Base-by-base conservation (phyloP, 2,888 invertebrate genomes). In the Thyatira batis region DNA sequence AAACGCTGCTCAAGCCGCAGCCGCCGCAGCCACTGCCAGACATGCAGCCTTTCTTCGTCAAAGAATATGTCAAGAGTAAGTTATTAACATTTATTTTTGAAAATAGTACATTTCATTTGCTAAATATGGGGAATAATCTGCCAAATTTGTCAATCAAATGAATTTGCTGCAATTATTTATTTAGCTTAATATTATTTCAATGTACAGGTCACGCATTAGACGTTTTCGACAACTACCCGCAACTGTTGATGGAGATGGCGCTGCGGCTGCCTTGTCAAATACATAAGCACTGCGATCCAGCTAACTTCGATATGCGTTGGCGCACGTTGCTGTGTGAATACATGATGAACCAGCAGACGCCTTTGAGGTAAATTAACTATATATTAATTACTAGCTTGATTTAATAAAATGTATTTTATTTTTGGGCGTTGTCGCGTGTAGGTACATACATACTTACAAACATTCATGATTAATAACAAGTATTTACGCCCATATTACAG, bases 271-370 rank as follows among this genome's bases (percentile, higher is more conserved):
- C 99, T 0, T 98, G 98, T 80, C 98, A 98, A 92, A 97, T 98
- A 23, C 95, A 96, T 78, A 96, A 96, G 73, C 95, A 96, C 76
- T 95, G 95, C 60, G 95, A 94, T 64, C 92, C 93, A 0, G 85
- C 93, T 44, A 82, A 91, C 67, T 94, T 94, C 63, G 93, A 94
- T 67, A 87, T 93, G 60, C 93, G 94, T 9, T 97, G 97, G 97
- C 95, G 95, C 66, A 95, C 95, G 43, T 94, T 96, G 52, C 93
- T 98, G 3, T 98, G 98, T 86, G 98, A 98, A 78, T 98, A 98
- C 78, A 97, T 98, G 97, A 98, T 98, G 97, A 96, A 97, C 50
- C 96, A 96, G 65, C 97, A 97, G 79, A 97, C 98, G n/a, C 97
- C 98, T 8, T 95, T 97, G 0, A 93, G 91, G 92, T 91, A 72